phyloP scores from a whole-genome alignment of 2,797 vertebrate species.

The Jordanella pulchra region DNA sequence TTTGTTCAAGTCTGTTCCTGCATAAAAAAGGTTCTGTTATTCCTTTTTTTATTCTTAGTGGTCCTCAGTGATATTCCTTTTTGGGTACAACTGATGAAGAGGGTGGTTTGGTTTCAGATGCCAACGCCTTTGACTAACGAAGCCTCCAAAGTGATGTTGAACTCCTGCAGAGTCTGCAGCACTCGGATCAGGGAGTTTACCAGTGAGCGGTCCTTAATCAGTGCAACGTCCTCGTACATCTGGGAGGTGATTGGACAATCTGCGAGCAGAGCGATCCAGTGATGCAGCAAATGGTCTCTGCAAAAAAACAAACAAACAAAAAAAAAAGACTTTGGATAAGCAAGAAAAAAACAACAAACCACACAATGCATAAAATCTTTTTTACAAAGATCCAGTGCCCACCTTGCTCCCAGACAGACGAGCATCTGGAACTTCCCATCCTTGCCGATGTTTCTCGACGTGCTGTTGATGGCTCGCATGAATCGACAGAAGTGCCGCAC shows the following conservation, averaged over 20 bases:
- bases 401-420: conserved; percentile 98
- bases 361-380: background rate
- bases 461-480: conserved; percentile 93
- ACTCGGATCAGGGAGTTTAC: conserved; percentile 98
- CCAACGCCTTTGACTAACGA: conserved; percentile 96
- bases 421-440: conserved; percentile 99
- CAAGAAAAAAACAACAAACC: background rate
- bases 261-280: conserved; percentile 96
- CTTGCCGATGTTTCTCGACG: conserved; percentile 96
- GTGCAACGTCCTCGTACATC: conserved; percentile 96
- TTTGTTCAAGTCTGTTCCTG: conserved; percentile 88
- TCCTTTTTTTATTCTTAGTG: conserved; percentile 65
- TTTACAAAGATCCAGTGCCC: conserved; percentile 17
- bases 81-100: conserved; percentile 50
- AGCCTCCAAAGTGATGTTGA: conserved; percentile 97
- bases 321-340: background rate
- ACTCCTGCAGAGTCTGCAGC: conserved; percentile 97
- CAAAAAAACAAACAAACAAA: conserved; percentile 15
- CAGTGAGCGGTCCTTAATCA: conserved; percentile 95
- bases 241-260: conserved; percentile 96
- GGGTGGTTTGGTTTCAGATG: conserved; percentile 68
- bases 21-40: conserved; percentile 71
- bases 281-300: conserved; percentile 97
- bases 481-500: conserved; percentile 94
- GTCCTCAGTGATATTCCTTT: conserved; percentile 64